phyloP scores from a whole-genome alignment of 2,888 invertebrate genomes.

The Thymelicus lineola region DNA sequence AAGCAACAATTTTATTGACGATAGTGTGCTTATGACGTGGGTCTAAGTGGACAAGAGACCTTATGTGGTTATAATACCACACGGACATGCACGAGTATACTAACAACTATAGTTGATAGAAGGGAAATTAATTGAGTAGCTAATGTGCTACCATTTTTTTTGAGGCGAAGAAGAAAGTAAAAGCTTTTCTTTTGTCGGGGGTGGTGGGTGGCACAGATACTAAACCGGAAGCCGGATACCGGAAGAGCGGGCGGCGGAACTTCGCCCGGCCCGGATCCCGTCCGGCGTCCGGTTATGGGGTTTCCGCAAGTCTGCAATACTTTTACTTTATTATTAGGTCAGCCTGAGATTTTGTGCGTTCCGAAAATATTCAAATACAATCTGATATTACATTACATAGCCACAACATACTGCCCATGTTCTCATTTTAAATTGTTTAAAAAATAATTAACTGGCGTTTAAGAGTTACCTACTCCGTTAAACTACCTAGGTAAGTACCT shows the following conservation, averaged over 20 bases:
- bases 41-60: no score
- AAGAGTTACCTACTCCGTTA: no score
- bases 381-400: no score
- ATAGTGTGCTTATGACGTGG: no score
- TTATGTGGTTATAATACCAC: background rate
- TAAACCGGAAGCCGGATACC: slow-evolving; percentile 49
- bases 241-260: slow-evolving; percentile 67
- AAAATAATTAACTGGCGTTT: no score
- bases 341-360: background rate
- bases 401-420: no score
- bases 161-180: background rate
- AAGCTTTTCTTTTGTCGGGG: background rate
- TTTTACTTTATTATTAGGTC: slow-evolving; percentile 7
- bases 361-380: background rate
- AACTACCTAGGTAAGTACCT: no score
- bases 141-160: no score
- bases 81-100: background rate
- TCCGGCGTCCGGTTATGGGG: slow-evolving; percentile 14
- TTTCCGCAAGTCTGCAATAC: slow-evolving; percentile 2
- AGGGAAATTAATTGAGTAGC: no score
- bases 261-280: slow-evolving; percentile 33
- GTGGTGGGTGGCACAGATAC: slow-evolving; percentile 42
- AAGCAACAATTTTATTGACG: no score
- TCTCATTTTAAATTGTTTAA: no score
- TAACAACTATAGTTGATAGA: no score